Base-by-base conservation (phyloP, 2,113 vertebrate genomes). In the Nesogale talazaci region DNA sequence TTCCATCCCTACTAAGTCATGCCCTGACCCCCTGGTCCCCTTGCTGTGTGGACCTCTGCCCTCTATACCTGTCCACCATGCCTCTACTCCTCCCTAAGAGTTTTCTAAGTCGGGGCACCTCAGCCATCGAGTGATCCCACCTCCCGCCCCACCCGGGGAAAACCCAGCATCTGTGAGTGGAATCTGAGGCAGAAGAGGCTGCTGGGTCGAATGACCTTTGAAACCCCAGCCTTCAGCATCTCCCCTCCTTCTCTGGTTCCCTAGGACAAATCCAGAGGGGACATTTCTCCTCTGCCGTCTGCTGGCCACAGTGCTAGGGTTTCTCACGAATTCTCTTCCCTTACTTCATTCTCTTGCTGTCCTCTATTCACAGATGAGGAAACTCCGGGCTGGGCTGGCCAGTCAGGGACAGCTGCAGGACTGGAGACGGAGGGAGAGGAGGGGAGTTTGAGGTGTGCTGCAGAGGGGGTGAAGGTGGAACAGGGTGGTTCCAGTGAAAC, bases 131-230 rank as follows among this genome's bases (percentile, higher is more conserved):
- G n/a, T n/a, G n/a, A 31, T 29, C 3, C 34, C 1, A 0, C 29
- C 63, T 69, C 75, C 69, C 46, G 52, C 36, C 46, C 25, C 36
- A 65, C 22, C 29, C 5, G 67, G 89, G 89, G 78, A 63, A 93
- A 92, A 70, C 29, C 75, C 36, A 83, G 65, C 86, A 76, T 46
- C 42, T 1, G 0, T 80, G 74, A 69, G 86, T 90, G 46, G 92
- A 75, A 93, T 91, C 89, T 82, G 61, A 94, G 36, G 34, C 0
- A 0, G 84, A 95, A 88, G 89, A 89, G 59, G 77, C 80, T 85
- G 40, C 80, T 94, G 77, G 83, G 86, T 92, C 93, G 65, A 92
- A 10, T 79, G 81, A 88, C 57, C 59, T 88, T 65, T 27, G 52
- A 46, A 77, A 95, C 92, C 82, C 46, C 42, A 88, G 42, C 42